Base-by-base conservation (phyloP, 2,797 vertebrate species). In the Fistularia tabacaria region DNA sequence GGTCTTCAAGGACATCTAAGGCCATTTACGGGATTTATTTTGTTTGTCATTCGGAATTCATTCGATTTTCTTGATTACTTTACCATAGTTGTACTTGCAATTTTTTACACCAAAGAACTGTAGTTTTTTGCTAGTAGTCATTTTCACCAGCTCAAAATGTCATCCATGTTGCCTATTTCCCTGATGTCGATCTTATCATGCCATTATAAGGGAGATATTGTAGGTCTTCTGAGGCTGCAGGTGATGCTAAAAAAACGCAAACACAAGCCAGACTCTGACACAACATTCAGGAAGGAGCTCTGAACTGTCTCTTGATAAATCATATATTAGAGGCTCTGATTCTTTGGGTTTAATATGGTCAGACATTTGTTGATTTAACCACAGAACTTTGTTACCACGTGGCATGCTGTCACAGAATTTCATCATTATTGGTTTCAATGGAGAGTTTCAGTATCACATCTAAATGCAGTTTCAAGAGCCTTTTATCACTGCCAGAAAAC, bases 221-320 rank as follows among this genome's bases (percentile, higher is more conserved):
- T 49, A 54, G 54, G 70, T 63, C 54, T 49, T 67, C 59, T 12
- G 70, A 68, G 63, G 54, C 49, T 75, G 76, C 61, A 76, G 74
- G 71, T 72, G 76, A 68, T 57, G 63, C 69, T 71, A 62, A 77
- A 82, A 66, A 74, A 74, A 38, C 46, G 66, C 71, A 80, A 81
- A 79, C 36, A 14, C 67, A 78, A 77, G 67, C 58, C 38, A 50
- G 67, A 62, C 66, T 76, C 60, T 69, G 69, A 73, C 40, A 79
- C 75, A 77, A 78, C 77, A 85, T 84, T 73, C 66, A 65, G 46
- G 58, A 66, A 64, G 40, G 47, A 58, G 66, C 71, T 59, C 69
- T 64, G 74, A 83, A 84, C 69, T 80, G 71, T 74, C 73, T 73
- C 72, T 59, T 9, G 78, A 82, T 82, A 75, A 57, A 75, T 77